phyloP scores from a whole-genome alignment of 1,140 invertebrate genomes.

The Halictus rubicundus region DNA sequence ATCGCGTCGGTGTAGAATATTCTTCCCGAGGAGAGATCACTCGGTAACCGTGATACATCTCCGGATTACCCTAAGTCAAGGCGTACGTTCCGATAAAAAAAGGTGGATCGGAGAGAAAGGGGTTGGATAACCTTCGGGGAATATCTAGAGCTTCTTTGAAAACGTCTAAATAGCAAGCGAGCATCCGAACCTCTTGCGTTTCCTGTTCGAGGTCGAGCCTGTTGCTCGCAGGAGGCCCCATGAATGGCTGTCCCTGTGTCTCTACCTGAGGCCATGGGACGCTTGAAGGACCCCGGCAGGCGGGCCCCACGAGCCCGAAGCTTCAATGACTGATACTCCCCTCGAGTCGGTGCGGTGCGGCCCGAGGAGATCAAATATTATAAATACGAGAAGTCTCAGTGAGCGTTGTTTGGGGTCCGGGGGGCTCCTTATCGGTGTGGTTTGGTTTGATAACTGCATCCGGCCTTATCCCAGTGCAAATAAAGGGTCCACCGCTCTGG shows the following conservation, averaged over 20 bases:
- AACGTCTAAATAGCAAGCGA: conserved; percentile 42
- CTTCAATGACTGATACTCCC: conserved; percentile 38
- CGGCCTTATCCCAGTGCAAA: conserved; percentile 62
- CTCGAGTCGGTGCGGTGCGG: neutral
- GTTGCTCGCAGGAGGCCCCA: conserved; percentile 8
- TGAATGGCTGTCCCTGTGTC: conserved; percentile 53
- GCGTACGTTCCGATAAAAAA: neutral
- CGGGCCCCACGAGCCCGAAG: neutral
- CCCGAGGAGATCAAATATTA: conserved; percentile 55
- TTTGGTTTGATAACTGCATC: conserved; percentile 61
- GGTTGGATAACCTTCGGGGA: conserved; percentile 11
- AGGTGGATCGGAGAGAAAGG: neutral
- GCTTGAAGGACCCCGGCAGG: conserved; percentile 38
- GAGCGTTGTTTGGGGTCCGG: neutral
- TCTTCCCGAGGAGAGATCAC: neutral
- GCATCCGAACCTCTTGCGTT: conserved; percentile 19
- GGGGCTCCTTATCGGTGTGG: conserved; percentile 50
- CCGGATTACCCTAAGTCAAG: conserved; percentile 33
- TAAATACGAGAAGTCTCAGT: conserved; percentile 57
- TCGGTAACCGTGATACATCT: neutral
- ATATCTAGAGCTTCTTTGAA: conserved; percentile 25
- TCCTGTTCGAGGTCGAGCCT: conserved; percentile 25
- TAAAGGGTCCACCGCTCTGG: conserved; percentile 32
- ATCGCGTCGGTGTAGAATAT: conserved; percentile 10
- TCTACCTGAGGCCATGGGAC: conserved; percentile 37